Evolutionary conservation across 2,888 invertebrate species (phyloP), one percentile per base, ranked within the genome.

Genomic region (Antheraea yamamai): DNA sequence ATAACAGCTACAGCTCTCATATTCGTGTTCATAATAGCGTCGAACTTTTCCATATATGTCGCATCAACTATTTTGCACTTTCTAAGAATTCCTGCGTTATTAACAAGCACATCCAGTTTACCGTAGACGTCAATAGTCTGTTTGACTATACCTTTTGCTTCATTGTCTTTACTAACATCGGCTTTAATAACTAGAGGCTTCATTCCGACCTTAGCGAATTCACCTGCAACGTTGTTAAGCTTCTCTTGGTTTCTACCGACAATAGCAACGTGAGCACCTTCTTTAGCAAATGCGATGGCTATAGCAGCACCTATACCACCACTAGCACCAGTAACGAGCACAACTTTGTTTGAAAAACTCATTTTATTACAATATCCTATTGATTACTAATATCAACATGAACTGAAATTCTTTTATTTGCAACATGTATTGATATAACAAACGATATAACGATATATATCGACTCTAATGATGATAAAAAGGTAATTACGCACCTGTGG

Each of bases 231-330:
- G 55, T 75, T 73, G 6, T 77, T 75, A 0, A 81, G 78, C 35
- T 78, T 81, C 12, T 55, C 70, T 76, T 79, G 78, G 55, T 82
- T 81, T 30, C 78, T 76, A 10, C 77, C 84, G 0, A 82, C 78
- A 3, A 84, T 76, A 14, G 74, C 78, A 1, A 82, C 78, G 10
- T 77, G 20, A 14, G 84, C 83, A 55, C 81, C 79, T 76, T 81
- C 79, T 73, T 82, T 79, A 12, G 85, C 82, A 35, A 88, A 88
- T n/a, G 78, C 70, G n/a, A 79, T 78, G 3, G 85, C 87, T 0
- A 82, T 79, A 10, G 82, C 81, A 1, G 86, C 84, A 4, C 88
- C 88, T 6, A 88, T 87, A 1, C 88, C 88, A 0, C 86, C 84
- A 64, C 88, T 85, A 0, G 83, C 81, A 0, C 88, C 87, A 0